Evolutionary conservation across 2,113 vertebrate genomes (phyloP).

Genomic region (Pipra filicauda): DNA sequence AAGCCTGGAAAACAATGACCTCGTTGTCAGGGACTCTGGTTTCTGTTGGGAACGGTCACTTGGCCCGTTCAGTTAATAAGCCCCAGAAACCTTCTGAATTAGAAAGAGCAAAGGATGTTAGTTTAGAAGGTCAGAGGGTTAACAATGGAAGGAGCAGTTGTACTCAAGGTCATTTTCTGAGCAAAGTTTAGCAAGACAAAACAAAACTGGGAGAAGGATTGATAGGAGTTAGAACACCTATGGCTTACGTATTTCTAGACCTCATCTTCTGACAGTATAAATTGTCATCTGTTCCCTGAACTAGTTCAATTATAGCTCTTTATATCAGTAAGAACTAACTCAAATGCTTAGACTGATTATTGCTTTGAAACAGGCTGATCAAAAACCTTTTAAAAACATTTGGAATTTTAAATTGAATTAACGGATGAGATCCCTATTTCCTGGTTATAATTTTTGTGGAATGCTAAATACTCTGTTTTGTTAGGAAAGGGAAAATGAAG

Average conservation of each 20-base stretch:
- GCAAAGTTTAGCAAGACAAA: slow-evolving; percentile 1
- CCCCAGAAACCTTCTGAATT: slow-evolving; percentile 57
- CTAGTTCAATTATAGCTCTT: neutral
- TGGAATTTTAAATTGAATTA: slow-evolving; percentile 45
- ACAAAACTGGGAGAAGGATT: neutral
- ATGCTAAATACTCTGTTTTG: slow-evolving; percentile 34
- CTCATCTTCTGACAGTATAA: neutral
- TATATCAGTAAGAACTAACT: neutral
- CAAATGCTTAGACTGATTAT: neutral
- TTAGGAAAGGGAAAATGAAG: slow-evolving; percentile 10
- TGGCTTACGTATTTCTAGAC: neutral
- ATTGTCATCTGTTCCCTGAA: neutral
- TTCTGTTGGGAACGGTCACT: slow-evolving; percentile 57
- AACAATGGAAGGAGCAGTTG: slow-evolving; percentile 41
- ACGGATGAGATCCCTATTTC: neutral
- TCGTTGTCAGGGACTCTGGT: slow-evolving; percentile 50
- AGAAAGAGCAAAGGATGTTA: slow-evolving; percentile 62
- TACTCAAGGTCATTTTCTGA: slow-evolving; percentile 29
- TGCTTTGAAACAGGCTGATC: neutral
- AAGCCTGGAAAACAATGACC: slow-evolving; percentile 58
- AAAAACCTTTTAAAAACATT: slow-evolving; percentile 14
- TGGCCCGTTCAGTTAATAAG: slow-evolving; percentile 60
- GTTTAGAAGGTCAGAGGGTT: slow-evolving; percentile 67
- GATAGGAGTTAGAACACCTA: neutral
- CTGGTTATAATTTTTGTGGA: slow-evolving; percentile 54